Percentiles rank a stretch among this genome's conserved stretches.
Evolutionary conservation across 2,888 invertebrate genomes (phyloP).

Genomic region (Pandemis cinnamomeana): DNA sequence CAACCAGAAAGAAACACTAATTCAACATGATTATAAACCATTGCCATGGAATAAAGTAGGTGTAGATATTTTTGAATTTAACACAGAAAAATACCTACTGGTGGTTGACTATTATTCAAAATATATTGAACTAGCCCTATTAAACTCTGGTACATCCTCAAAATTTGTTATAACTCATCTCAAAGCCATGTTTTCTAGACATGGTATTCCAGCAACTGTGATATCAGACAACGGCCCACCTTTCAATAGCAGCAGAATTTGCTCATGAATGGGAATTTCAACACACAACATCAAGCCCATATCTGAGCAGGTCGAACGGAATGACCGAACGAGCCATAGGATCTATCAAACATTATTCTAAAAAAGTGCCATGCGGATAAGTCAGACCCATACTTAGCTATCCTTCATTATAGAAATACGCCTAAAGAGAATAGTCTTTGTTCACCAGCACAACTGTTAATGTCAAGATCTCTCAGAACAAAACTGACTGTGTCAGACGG

Average conservation of each 20-base stretch:
- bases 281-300: too few relatives aligned
- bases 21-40: too few relatives aligned
- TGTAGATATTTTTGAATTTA: slow-evolving; percentile 43
- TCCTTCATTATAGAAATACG: neutral
- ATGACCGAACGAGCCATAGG: too few relatives aligned
- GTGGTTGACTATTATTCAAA: slow-evolving; percentile 43
- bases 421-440: too few relatives aligned
- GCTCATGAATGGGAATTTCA: slow-evolving; percentile 4
- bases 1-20: too few relatives aligned
- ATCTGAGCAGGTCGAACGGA: too few relatives aligned
- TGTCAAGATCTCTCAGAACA: too few relatives aligned
- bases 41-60: too few relatives aligned
- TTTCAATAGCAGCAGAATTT: neutral
- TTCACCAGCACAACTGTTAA: too few relatives aligned
- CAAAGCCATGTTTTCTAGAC: slow-evolving; percentile 42
- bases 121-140: slow-evolving; percentile 36
- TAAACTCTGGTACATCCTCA: neutral
- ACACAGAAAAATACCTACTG: slow-evolving; percentile 34
- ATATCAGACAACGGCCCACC: neutral
- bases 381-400: neutral
- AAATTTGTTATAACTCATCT: slow-evolving; percentile 14
- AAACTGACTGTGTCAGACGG: too few relatives aligned
- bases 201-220: slow-evolving; percentile 34
- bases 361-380: neutral
- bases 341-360: neutral